These are phyloP conservation scores for Procavia capensis DNA, from an alignment of 2,113 vertebrate genomes.

Conservation along the genomic window DNA sequence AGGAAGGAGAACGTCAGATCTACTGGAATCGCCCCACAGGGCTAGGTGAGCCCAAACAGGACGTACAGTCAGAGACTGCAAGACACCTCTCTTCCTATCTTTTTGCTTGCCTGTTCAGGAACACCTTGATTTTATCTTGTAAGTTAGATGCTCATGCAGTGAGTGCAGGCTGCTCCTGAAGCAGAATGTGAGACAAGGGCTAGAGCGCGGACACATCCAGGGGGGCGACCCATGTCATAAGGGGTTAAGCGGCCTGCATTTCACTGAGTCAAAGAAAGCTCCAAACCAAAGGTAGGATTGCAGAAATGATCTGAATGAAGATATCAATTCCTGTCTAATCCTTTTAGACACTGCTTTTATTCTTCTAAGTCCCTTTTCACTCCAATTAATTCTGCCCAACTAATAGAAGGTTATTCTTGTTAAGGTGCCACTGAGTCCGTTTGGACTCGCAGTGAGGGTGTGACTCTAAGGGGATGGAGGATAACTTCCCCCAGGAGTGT, in stretches of 20 bases:
- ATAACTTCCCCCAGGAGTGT: too few species aligned
- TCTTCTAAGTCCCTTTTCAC: background rate
- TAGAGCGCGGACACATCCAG: background rate
- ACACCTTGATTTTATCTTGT: background rate
- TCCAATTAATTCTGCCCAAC: background rate
- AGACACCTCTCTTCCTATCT: background rate
- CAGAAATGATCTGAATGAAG: background rate
- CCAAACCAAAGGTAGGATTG: background rate
- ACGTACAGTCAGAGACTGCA: too few species aligned
- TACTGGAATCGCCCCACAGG: accelerated
- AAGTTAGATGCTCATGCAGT: background rate
- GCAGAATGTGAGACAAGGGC: background rate
- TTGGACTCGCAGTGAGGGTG: too few species aligned
- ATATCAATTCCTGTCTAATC: background rate
- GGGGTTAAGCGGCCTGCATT: too few species aligned
- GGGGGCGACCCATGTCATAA: background rate
- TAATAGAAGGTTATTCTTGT: too few species aligned
- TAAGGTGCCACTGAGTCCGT: too few species aligned
- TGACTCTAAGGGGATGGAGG: too few species aligned
- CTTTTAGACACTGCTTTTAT: background rate
- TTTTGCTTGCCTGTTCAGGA: background rate
- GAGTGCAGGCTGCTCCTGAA: background rate
- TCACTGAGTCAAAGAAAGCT: background rate
- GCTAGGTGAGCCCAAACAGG: background rate
- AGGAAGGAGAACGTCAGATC: background rate